phyloP scores from a whole-genome alignment of 2,113 vertebrate species.

The Ageneiosus marmoratus region DNA sequence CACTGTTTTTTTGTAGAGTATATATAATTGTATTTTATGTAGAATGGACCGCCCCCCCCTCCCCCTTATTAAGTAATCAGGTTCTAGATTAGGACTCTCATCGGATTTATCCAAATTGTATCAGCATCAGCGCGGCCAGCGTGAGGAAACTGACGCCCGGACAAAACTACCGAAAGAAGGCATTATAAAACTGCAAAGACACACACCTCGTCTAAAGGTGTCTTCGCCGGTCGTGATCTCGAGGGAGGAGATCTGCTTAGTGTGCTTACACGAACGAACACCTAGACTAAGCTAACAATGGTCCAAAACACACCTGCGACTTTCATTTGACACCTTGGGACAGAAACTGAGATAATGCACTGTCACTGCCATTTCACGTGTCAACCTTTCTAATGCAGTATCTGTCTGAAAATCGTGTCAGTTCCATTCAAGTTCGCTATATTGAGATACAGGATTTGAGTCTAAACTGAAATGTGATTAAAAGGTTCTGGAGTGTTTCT shows the following conservation, averaged over 20 bases:
- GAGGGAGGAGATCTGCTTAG: slow-evolving; percentile 57
- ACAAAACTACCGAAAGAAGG: slow-evolving; percentile 42
- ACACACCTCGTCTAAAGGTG: slow-evolving; percentile 57
- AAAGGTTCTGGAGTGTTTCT: slow-evolving; percentile 6
- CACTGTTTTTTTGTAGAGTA: not conserved
- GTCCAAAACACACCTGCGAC: slow-evolving; percentile 20
- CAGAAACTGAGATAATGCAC: slow-evolving; percentile 46
- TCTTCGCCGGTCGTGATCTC: slow-evolving; percentile 9
- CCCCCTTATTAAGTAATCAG: slow-evolving; percentile 29
- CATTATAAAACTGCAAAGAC: slow-evolving; percentile 60
- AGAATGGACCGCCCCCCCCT: too few species aligned
- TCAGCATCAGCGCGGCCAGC: slow-evolving; percentile 47
- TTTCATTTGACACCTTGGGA: slow-evolving; percentile 51
- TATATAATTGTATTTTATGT: not conserved
- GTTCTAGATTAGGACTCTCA: slow-evolving; percentile 51
- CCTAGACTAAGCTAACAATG: not conserved
- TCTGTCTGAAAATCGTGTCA: slow-evolving; percentile 7
- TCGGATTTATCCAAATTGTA: slow-evolving; percentile 51
- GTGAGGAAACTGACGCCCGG: slow-evolving; percentile 63
- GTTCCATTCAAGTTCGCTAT: slow-evolving; percentile 13
- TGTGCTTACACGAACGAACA: slow-evolving; percentile 59
- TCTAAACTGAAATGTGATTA: slow-evolving; percentile 47
- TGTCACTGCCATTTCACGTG: not conserved
- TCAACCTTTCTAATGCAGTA: not conserved
- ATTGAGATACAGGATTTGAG: not conserved